Base-by-base conservation (phyloP, 2,888 invertebrate genomes). In the Eupithecia dodoneata region DNA sequence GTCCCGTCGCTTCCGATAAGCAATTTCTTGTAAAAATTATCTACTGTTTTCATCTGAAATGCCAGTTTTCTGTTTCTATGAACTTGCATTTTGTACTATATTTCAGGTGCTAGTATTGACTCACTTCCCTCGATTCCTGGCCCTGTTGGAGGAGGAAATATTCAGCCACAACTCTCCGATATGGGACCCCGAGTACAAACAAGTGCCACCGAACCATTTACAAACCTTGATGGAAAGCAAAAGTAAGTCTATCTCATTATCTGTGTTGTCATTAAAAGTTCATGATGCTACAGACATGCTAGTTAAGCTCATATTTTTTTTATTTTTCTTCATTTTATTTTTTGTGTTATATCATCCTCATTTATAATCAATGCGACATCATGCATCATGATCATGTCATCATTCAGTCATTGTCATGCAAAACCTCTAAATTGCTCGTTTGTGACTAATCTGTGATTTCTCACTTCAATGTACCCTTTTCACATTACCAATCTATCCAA, bases 141-240 rank as follows among this genome's bases (percentile, higher is more conserved):
- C 98, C 15, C 95, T 98, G 87, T 93, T 99, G 10, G 98, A 99
- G 85, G 97, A 97, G 79, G 99, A 99, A 88, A 97, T 99, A 74
- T 97, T 98, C 89, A 97, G 97, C 42, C 95, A 97, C 44, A 97
- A 96, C 86, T 99, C 99, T 0, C 98, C 98, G 0, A 99, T 99
- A 81, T 99, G 99, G 99, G 98, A 99, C 93, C 97, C 97, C 0
- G 97, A 98, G 47, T 99, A 98, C 90, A 97, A 98, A 82, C 97
- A 96, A 84, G 95, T 96, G 47, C 96, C 97, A 0, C 97, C 97
- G 0, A 95, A 96, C 41, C 97, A 97, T 85, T 90, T 97, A 59
- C 97, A 97, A 84, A 94, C 96, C 2, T 92, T 96, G 59, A 88
- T 96, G 15, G 97, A 97, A 81, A 95, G 95, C 77, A 96, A 96